These are phyloP conservation scores for Leptodactylus fallax DNA, from an alignment of 2,797 vertebrate species.

Conservation along the genomic window DNA sequence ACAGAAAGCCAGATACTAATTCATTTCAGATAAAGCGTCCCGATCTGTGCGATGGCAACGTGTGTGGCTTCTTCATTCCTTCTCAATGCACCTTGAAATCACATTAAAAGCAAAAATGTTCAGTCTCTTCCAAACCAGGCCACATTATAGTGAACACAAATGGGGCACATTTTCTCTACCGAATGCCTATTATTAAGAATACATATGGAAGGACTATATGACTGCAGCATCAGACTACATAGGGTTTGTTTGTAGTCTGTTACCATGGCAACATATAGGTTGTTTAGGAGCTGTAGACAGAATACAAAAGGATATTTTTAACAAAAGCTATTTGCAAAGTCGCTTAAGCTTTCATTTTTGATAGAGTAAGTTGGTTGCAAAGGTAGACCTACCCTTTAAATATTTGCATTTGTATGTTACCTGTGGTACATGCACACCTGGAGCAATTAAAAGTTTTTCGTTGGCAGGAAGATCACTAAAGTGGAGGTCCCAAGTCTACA, in stretches of 20 bases:
- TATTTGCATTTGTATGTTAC: too few species aligned
- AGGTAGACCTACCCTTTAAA: too few species aligned
- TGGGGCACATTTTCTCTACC: background rate
- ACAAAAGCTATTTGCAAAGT: too few species aligned
- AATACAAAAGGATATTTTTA: too few species aligned
- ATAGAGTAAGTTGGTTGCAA: too few species aligned
- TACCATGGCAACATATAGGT: background rate
- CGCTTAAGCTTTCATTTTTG: too few species aligned
- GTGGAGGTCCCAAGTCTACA: too few species aligned
- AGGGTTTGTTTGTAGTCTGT: background rate
- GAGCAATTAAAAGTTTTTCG: too few species aligned
- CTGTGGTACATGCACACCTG: too few species aligned
- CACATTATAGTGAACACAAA: background rate
- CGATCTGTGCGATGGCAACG: slow-evolving; percentile 4
- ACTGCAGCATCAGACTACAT: background rate
- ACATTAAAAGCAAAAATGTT: background rate
- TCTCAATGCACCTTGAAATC: slow-evolving; percentile 9
- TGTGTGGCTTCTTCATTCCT: slow-evolving; percentile 31
- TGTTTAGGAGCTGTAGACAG: background rate
- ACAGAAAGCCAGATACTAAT: slow-evolving; percentile 33
- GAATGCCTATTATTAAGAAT: background rate
- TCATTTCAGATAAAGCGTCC: slow-evolving; percentile 43
- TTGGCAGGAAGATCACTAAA: too few species aligned
- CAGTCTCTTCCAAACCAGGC: background rate
- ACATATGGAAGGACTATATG: background rate